Percentiles rank a stretch among this genome's conserved stretches.
Evolutionary conservation across 1,140 invertebrate genomes (phyloP).

Genomic region (Hydropsyche tenuis): DNA sequence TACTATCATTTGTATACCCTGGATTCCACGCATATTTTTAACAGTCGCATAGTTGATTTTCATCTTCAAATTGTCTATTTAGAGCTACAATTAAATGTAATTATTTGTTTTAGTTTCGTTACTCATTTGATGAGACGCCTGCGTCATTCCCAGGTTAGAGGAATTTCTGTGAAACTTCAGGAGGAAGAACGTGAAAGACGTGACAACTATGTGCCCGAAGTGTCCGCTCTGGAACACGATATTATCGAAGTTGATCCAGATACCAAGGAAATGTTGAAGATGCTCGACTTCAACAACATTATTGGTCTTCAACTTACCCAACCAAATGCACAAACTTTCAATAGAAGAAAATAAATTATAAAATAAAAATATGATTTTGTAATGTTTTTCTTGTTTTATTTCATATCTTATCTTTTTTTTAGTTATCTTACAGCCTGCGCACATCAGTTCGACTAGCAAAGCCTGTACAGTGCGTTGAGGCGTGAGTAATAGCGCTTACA

Average conservation of each 20-base stretch:
- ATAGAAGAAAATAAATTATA: slow-evolving; percentile 63
- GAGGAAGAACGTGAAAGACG: slow-evolving; percentile 98
- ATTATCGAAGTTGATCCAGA: slow-evolving; percentile 97
- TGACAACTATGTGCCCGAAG: slow-evolving; percentile 99
- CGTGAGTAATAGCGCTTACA: too few relatives aligned
- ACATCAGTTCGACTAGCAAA: too few relatives aligned
- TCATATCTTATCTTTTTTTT: too few relatives aligned
- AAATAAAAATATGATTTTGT: slow-evolving; percentile 42
- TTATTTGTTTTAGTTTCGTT: slow-evolving; percentile 77
- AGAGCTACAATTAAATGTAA: slow-evolving; percentile 11
- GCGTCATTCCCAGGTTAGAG: slow-evolving; percentile 93
- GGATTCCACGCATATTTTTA: too few relatives aligned
- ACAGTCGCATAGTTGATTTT: too few relatives aligned
- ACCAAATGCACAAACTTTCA: slow-evolving; percentile 71
- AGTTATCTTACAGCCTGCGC: too few relatives aligned
- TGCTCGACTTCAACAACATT: slow-evolving; percentile 91
- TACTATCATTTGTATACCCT: too few relatives aligned
- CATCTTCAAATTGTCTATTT: too few relatives aligned
- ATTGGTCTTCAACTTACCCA: slow-evolving; percentile 86
- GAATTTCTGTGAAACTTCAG: slow-evolving; percentile 99
- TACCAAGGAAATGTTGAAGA: slow-evolving; percentile 98
- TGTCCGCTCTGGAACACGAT: slow-evolving; percentile 92
- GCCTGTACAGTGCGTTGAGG: too few relatives aligned
- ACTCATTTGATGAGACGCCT: slow-evolving; percentile 99
- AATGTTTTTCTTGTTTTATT: too few relatives aligned